phyloP scores from a whole-genome alignment of 2,888 invertebrate species.

The Dichetophora obliterata region DNA sequence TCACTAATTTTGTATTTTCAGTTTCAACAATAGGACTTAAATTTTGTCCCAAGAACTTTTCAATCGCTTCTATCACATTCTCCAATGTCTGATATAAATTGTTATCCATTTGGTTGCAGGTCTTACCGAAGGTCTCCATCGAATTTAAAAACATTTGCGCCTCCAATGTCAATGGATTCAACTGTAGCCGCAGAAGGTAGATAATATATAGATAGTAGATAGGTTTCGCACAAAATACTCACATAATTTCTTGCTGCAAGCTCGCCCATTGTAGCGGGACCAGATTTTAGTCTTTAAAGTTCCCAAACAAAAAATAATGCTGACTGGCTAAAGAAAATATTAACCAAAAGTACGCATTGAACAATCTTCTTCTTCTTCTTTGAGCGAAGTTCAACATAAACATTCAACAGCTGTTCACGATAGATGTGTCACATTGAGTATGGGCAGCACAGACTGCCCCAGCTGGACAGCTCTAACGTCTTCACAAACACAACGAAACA shows the following conservation, averaged over 20 bases:
- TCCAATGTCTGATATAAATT: conserved; percentile 54
- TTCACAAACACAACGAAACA: too few species aligned
- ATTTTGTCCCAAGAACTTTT: conserved; percentile 55
- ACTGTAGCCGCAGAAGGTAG: conserved; percentile 44
- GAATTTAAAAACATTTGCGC: conserved; percentile 58
- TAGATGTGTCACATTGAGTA: too few species aligned
- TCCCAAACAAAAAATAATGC: neutral
- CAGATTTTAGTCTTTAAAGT: neutral
- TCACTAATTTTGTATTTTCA: conserved; percentile 51
- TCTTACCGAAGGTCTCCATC: conserved; percentile 46
- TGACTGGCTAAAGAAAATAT: neutral
- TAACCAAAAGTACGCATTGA: too few species aligned
- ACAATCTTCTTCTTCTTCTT: neutral
- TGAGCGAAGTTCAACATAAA: neutral
- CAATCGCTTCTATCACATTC: conserved; percentile 57
- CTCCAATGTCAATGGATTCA: conserved; percentile 62
- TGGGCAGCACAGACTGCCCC: too few species aligned
- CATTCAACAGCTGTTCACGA: too few species aligned
- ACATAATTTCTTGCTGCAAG: conserved; percentile 1
- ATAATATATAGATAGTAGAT: neutral
- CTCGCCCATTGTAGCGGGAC: conserved; percentile 2
- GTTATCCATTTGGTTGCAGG: conserved; percentile 53
- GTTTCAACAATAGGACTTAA: conserved; percentile 51
- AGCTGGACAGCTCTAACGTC: too few species aligned
- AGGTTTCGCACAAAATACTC: neutral